Evolutionary conservation across 2,113 vertebrate species (phyloP), one percentile per base, ranked within the genome.

Genomic region (Psittacus erithacus): DNA sequence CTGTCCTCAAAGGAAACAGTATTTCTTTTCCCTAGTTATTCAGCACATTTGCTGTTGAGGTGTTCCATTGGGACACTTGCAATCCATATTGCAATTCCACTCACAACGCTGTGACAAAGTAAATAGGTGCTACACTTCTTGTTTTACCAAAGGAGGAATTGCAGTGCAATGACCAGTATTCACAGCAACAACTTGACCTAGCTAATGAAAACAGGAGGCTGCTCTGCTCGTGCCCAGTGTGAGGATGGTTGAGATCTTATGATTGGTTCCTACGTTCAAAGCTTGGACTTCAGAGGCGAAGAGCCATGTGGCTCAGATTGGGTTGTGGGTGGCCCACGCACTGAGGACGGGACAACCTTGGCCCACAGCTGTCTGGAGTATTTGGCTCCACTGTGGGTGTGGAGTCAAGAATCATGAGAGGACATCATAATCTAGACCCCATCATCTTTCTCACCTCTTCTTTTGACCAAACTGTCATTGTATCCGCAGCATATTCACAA

Each of bases 221-320:
- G n/a, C 67, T 84, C 14, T 60, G 35, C 35, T 82, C 1, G 0
- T 70, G n/a, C 28, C 43, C 9, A 17, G 38, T 39, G 50, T 24
- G 29, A 62, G 8, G 60, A 12, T 47, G 19, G 22, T 39, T 41
- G 63, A 81, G 38, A 9, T 50, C 38, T 29, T 35, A 18, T 17
- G 17, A 73, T 88, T 41, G 33, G 29, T 46, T 94, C 25, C 31
- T 69, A 0, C 0, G 1, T 62, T 80, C 53, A 43, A 69, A 73
- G 27, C 0, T 0, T 11, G 46, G 17, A 9, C 31, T 63, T 83
- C 17, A 17, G 14, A 82, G 44, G 7, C 0, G 1, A 68, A 70
- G n/a, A 44, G 24, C 28, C 27, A 3, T 0, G 9, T 24, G 49
- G 17, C 38, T 71, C 46, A 18, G 62, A 67, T 53, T 4, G 47